Evolutionary conservation across 2,797 vertebrate genomes (phyloP).

Genomic region (Scolopax bukidnonensis): DNA sequence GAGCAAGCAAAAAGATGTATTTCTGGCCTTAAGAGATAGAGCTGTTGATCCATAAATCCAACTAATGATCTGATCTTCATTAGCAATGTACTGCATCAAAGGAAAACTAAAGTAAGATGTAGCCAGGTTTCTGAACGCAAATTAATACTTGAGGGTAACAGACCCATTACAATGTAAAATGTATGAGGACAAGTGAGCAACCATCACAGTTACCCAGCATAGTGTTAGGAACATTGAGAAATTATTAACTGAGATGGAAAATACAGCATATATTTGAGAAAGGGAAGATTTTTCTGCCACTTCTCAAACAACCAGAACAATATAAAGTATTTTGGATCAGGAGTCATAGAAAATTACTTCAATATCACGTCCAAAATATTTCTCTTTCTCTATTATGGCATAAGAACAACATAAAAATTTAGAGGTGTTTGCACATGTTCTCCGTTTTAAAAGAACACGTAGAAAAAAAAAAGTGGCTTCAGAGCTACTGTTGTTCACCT

Average conservation of each 20-base stretch:
- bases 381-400: background rate
- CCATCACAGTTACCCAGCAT: background rate
- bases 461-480: background rate
- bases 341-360: background rate
- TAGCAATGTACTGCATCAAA: background rate
- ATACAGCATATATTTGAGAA: background rate
- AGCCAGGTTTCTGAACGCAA: background rate
- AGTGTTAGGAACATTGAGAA: background rate
- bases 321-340: background rate
- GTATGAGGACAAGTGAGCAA: background rate
- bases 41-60: background rate
- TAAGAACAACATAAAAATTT: background rate
- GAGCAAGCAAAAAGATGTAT: background rate
- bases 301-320: background rate
- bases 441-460: background rate
- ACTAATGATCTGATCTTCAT: background rate
- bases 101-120: background rate
- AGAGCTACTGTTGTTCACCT: background rate
- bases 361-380: background rate
- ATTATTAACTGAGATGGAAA: background rate
- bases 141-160: background rate
- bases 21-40: background rate
- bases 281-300: background rate
- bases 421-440: background rate
- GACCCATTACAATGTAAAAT: background rate